A percentile compares a stretch with the other conserved stretches of the same genome.
Evolutionary conservation across 2,888 invertebrate genomes (phyloP).

Genomic region (Drosophila eohydei): DNA sequence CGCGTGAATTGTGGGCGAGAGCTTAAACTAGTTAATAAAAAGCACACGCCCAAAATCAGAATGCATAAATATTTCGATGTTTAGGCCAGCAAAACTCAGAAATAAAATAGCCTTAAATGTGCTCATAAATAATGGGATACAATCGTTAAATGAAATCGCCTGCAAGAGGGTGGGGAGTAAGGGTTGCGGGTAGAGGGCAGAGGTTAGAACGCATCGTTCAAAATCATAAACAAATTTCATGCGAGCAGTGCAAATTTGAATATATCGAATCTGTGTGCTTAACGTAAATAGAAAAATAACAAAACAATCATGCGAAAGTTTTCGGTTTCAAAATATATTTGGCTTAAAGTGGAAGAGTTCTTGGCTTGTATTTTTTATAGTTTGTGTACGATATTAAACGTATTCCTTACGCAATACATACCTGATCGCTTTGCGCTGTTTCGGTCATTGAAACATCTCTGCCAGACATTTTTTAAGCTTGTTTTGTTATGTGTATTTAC

Average conservation of each 20-base stretch:
- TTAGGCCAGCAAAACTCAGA: constrained; percentile 27
- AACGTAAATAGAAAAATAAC: neutral
- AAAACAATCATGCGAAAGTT: constrained; percentile 19
- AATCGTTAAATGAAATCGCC: constrained; percentile 32
- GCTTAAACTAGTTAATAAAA: constrained; percentile 31
- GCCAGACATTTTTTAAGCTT: constrained; percentile 62
- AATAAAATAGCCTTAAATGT: constrained; percentile 43
- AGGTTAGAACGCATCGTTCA: neutral
- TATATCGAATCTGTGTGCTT: constrained; percentile 1
- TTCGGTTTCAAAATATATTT: neutral
- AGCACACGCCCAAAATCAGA: constrained; percentile 25
- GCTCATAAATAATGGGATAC: constrained; percentile 55
- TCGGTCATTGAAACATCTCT: constrained; percentile 73
- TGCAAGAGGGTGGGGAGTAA: neutral
- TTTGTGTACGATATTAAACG: neutral
- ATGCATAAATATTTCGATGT: constrained; percentile 53
- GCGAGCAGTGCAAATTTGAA: constrained; percentile 26
- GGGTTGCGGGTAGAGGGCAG: neutral
- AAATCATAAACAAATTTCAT: constrained; percentile 25
- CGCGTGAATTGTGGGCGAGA: constrained; percentile 16
- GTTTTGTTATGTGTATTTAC: constrained; percentile 19
- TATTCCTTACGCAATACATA: constrained; percentile 48
- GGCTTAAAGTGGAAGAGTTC: neutral
- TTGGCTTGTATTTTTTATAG: constrained; percentile 3
- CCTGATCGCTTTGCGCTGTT: constrained; percentile 77